Evolutionary conservation across 2,888 invertebrate genomes (phyloP).

Genomic region (Hyposoter didymator): DNA sequence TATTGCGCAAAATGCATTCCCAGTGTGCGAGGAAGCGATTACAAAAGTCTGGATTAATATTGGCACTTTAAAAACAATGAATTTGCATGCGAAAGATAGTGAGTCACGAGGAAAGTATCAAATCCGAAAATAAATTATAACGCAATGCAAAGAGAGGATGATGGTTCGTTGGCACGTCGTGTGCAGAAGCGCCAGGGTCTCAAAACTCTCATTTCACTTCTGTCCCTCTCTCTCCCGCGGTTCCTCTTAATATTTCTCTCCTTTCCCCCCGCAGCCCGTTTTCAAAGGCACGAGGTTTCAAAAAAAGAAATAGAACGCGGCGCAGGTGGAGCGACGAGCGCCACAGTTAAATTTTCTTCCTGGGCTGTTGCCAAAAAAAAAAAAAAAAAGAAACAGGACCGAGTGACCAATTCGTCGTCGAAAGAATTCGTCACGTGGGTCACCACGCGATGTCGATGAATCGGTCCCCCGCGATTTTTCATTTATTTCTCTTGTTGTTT

Average conservation of each 20-base stretch:
- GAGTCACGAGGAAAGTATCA: slow-evolving; percentile 46
- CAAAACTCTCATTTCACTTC: background rate
- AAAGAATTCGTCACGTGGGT: slow-evolving; percentile 56
- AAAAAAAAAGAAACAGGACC: slow-evolving; percentile 19
- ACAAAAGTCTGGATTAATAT: background rate
- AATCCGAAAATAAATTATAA: slow-evolving; percentile 34
- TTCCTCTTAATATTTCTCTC: slow-evolving; percentile 14
- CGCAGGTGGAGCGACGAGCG: slow-evolving; percentile 61
- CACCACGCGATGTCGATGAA: slow-evolving; percentile 35
- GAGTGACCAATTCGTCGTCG: slow-evolving; percentile 42
- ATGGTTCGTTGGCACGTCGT: slow-evolving; percentile 75
- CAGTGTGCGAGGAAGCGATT: background rate
- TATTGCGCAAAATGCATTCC: background rate
- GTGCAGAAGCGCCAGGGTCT: slow-evolving; percentile 71
- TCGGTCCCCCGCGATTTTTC: slow-evolving; percentile 5
- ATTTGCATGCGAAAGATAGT: slow-evolving; percentile 30
- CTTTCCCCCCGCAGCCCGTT: background rate
- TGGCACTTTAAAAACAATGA: background rate
- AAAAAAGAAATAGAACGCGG: slow-evolving; percentile 63
- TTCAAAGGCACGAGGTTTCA: slow-evolving; percentile 27
- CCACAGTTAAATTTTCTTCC: slow-evolving; percentile 51
- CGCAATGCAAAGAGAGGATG: slow-evolving; percentile 49
- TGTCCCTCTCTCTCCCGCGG: background rate
- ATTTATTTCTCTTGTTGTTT: background rate
- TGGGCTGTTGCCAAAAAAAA: slow-evolving; percentile 51